Conservation (phyloP, 1,140 invertebrate genomes). For the Euura lappo region DNA sequence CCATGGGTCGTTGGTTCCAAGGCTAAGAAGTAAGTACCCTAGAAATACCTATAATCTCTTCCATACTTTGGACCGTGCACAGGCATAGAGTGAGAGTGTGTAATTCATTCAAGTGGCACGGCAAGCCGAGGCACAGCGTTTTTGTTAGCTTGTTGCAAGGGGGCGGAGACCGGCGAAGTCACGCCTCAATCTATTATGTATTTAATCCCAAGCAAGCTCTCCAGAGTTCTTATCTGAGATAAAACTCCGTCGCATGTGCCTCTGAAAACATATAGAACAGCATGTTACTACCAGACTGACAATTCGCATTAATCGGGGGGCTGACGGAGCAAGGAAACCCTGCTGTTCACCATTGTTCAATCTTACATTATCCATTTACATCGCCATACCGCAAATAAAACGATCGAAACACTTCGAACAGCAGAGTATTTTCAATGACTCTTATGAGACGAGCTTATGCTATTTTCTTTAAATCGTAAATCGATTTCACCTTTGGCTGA, state of each 20-base stretch:
- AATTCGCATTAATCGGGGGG: slow-evolving; percentile 32
- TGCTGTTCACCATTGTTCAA: not conserved
- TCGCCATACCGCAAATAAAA: no score
- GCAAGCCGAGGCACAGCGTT: slow-evolving; percentile 57
- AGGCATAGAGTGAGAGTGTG: slow-evolving; percentile 60
- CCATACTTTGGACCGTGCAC: slow-evolving; percentile 60
- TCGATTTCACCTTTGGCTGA: no score
- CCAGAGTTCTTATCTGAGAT: slow-evolving; percentile 57
- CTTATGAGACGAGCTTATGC: no score
- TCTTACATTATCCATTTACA: not conserved
- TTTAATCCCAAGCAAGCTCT: slow-evolving; percentile 56
- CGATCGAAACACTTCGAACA: no score
- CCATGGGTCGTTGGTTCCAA: slow-evolving; percentile 31
- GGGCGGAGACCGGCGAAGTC: slow-evolving; percentile 50
- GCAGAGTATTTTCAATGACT: no score
- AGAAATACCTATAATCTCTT: slow-evolving; percentile 43
- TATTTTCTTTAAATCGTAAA: no score
- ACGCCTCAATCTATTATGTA: slow-evolving; percentile 48
- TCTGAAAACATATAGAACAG: slow-evolving; percentile 63
- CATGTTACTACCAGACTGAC: slow-evolving; percentile 61
- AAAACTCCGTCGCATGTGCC: slow-evolving; percentile 62
- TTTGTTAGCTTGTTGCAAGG: slow-evolving; percentile 50
- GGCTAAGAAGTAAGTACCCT: slow-evolving; percentile 36
- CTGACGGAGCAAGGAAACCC: not conserved
- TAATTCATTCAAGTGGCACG: slow-evolving; percentile 55